Base-by-base conservation (phyloP, 2,797 vertebrate genomes). In the Microctenopoma stevenorrisi region DNA sequence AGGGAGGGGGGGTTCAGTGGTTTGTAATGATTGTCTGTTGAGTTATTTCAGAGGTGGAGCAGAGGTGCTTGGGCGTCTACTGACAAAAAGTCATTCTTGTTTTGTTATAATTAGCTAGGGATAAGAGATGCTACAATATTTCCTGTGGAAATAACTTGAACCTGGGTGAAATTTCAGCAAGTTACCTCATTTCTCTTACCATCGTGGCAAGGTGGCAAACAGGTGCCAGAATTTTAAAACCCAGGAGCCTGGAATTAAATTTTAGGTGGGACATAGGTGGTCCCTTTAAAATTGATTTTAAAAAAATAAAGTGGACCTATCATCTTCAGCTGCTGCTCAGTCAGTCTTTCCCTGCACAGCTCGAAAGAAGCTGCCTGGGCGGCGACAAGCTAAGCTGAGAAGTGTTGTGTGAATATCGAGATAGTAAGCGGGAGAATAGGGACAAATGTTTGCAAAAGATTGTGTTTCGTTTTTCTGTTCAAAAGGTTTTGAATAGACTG, bases 131-230 rank as follows among this genome's bases (percentile, higher is more conserved):
- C 85, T 88, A 92, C 89, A 90, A 95, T 99, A 96, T 99, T 99
- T 99, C 97, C 98, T 98, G 96, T 99, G 97, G 97, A 99, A 99
- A 98, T 98, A 98, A 96, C 95, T 87, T 95, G 94, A 95, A 95
- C 94, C 94, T 94, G 95, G 95, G 94, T 94, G 96, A 95, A 96
- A 95, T 88, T 96, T 95, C 95, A 96, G 95, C 95, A 92, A 95
- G 96, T 97, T 96, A 97, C 96, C 95, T 97, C 95, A 97, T 96
- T 82, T 93, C 93, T 94, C 96, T 94, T 96, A 95, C 93, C 94
- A 96, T 94, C 93, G 94, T 92, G 91, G 94, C 70, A 73, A 81
- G 48, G 70, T 18, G n/a, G 66, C 28, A 14, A 77, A 57, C 57
- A 71, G 63, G 68, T 80, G 79, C 72, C 77, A 82, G 78, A 61